These are phyloP conservation scores for Sclerurus mexicanus DNA, from an alignment of 2,113 vertebrate species.

Conservation along the genomic window DNA sequence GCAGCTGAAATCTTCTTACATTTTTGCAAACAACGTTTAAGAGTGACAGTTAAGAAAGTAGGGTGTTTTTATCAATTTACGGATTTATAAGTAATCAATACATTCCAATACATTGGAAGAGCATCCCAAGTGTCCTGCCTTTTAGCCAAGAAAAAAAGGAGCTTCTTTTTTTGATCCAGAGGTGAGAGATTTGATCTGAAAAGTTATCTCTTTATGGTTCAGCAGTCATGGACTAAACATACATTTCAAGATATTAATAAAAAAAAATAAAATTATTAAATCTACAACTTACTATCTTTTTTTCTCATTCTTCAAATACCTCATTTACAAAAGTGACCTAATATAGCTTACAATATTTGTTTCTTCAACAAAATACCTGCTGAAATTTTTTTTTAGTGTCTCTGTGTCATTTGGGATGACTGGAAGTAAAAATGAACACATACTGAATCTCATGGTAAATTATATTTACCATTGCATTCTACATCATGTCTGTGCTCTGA, in stretches of 20 bases:
- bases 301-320: background rate
- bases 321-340: background rate
- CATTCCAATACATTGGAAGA: background rate
- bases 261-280: background rate
- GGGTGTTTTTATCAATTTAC: background rate
- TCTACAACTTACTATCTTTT: background rate
- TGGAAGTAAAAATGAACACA: background rate
- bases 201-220: background rate
- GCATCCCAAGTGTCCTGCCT: background rate
- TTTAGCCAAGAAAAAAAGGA: background rate
- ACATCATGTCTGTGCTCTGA: background rate
- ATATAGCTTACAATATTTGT: background rate
- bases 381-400: background rate
- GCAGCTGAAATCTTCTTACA: background rate
- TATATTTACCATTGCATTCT: background rate
- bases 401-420: background rate
- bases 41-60: background rate
- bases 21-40: background rate
- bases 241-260: background rate
- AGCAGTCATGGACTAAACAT: background rate
- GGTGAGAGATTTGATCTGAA: background rate
- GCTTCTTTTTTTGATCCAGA: background rate
- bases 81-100: background rate
- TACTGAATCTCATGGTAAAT: background rate
- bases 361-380: background rate